These are phyloP conservation scores for Oreohelix idahoensis DNA, from an alignment of 1,140 invertebrate genomes.

Conservation along the genomic window DNA sequence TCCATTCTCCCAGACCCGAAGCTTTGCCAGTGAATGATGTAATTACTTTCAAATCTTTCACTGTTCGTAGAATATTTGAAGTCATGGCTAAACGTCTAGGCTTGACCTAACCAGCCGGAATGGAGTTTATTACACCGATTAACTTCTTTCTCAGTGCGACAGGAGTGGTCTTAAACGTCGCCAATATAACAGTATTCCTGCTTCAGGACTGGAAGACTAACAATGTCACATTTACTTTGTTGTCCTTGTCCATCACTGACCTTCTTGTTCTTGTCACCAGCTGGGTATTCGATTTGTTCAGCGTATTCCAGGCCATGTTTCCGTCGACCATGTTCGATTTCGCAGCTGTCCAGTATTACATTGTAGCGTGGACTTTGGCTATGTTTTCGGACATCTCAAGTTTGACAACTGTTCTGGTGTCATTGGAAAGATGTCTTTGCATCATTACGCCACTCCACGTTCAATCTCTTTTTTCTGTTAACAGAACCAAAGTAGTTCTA, in stretches of 20 bases:
- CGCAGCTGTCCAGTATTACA: not conserved
- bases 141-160: not conserved
- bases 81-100: too few relatives aligned
- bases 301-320: not conserved
- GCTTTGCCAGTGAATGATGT: too few relatives aligned
- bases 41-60: too few relatives aligned
- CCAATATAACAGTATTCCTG: not conserved
- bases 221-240: not conserved
- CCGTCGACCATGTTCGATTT: not conserved
- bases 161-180: not conserved
- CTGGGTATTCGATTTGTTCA: not conserved
- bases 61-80: too few relatives aligned
- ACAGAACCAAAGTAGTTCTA: not conserved
- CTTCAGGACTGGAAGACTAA: slow-evolving; percentile 1
- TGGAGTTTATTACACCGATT: not conserved
- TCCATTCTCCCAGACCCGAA: too few relatives aligned
- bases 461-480: not conserved
- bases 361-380: not conserved
- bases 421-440: not conserved
- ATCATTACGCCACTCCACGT: not conserved
- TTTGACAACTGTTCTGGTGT: not conserved
- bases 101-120: too few relatives aligned
- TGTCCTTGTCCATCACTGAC: not conserved
- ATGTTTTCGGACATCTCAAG: not conserved
- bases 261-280: not conserved